phyloP scores from a whole-genome alignment of 1,140 invertebrate genomes.

The Littorina saxatilis region DNA sequence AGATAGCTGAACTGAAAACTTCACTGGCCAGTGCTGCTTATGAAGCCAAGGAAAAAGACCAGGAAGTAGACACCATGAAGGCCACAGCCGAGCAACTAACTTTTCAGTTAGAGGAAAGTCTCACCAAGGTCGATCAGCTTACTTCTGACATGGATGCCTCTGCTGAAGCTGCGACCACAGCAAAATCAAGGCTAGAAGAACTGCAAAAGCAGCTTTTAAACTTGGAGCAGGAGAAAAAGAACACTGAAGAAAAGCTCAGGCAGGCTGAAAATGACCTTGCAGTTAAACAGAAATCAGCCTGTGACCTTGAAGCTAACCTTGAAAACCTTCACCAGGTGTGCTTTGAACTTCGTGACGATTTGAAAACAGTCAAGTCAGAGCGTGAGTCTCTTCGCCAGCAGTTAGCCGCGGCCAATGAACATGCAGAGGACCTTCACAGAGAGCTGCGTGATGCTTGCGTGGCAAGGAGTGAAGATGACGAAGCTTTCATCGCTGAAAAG shows the following conservation, averaged over 20 bases:
- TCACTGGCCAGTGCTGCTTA: not conserved
- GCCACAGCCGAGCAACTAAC: not conserved
- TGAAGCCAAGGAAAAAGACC: not conserved
- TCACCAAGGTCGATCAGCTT: not conserved
- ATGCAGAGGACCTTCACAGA: slow-evolving; percentile 22
- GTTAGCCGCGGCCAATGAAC: slow-evolving; percentile 11
- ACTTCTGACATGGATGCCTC: not conserved
- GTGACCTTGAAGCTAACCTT: not conserved
- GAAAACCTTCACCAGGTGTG: not conserved
- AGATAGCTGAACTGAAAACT: not conserved
- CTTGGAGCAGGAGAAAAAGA: not conserved
- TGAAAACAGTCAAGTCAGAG: slow-evolving; percentile 14
- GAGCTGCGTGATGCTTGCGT: slow-evolving; percentile 17
- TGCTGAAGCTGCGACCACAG: not conserved
- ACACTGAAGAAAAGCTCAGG: not conserved
- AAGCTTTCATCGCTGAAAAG: slow-evolving; percentile 15
- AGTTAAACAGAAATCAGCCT: not conserved
- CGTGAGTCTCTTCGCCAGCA: slow-evolving; percentile 3
- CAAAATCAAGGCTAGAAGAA: not conserved
- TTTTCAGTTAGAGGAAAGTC: not conserved
- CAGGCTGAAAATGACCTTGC: not conserved
- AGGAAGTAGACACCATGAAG: not conserved
- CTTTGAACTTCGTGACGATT: not conserved
- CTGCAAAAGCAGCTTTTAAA: not conserved
- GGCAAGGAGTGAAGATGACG: slow-evolving; percentile 15